Evolutionary conservation across 1,140 invertebrate genomes (phyloP), one percentile per base, ranked within the genome.

Genomic region (Microvelia longipes): DNA sequence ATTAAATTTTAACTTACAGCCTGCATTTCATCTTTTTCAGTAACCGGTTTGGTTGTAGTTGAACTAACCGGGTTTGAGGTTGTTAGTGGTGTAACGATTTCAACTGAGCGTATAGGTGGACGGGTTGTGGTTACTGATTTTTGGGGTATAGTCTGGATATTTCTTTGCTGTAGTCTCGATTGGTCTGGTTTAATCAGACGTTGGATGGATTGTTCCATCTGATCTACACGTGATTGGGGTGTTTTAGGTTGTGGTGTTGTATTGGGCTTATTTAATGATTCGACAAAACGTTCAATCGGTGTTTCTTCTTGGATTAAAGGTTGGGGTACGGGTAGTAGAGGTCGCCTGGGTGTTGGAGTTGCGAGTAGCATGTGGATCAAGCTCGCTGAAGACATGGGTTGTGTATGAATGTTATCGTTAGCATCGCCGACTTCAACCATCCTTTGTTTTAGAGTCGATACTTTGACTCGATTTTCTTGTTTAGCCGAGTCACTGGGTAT

Each of bases 1-100:
- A n/a, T n/a, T n/a, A n/a, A n/a, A n/a, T n/a, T n/a, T 64, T 64
- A 64, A 64, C 62, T 64, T 2, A 26, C 25, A 24, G 62, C 15
- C 25, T 64, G 62, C 62, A 64, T 64, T 64, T 64, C 62, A 26
- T 64, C 62, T 25, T 64, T 64, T 26, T 64, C 62, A 24, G 15
- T 64, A 26, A 64, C 62, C 5, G 62, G 62, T 13, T 5, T 24
- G 24, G 62, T 5, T 24, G 62, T 64, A 5, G 62, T 64, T 2
- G 5, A 2, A 5, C 5, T 15, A 64, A 26, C 62, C 2, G 62
- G 62, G 2, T 5, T 13, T 5, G 62, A 15, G 15, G 62, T 64
- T 5, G 62, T 15, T 13, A 24, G 2, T 2, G 25, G 11, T 2
- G 15, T 26, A 5, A 64, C 25, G 24, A 64, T 64, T 24, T 64